Base-by-base conservation (phyloP, 2,797 vertebrate species). In the Heteromormyrus szaboi region DNA sequence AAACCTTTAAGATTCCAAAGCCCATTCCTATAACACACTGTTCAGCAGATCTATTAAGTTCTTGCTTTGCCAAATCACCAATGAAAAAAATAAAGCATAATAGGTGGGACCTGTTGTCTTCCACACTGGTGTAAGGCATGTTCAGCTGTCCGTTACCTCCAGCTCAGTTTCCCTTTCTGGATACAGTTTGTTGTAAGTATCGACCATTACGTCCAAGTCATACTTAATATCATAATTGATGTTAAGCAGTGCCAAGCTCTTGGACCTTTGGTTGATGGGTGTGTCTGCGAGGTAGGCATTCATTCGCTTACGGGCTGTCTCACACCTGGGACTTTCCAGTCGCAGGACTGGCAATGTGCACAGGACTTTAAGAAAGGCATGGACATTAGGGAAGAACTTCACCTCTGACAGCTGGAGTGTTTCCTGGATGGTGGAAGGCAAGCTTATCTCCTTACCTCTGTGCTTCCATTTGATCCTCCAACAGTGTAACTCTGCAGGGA, bases 391-490 rank as follows among this genome's bases (percentile, higher is more conserved):
- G 87, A 99, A 99, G 94, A 97, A 99, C 93, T 98, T 99, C 76
- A 99, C 97, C n/a, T 99, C 98, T 0, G 97, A 97, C 48, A 99
- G 95, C 91, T 98, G 98, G 33, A 99, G 96, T 0, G 98, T 98
- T 93, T 99, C 97, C 50, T 97, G 97, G 93, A 99, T 98, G 92
- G 97, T 98, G 89, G 96, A 94, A 7, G 98, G 98, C 89, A 99
- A 95, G 46, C 97, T 96, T 25, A 98, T 98, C 89, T 99, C 98
- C 93, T 99, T 98, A n/a, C 98, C 97, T 85, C 98, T 90, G 94
- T 99, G 98, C 90, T 99, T 99, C 98, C 98, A 99, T 88, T 99
- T 99, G 92, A 99, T 99, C 68, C 97, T 96, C 98, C 98, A 99
- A 93, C 98, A 99, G 87, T 99, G 98, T 14, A 99, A 97, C 91